A percentile compares a stretch with the other conserved stretches of the same genome.
phyloP scores from a whole-genome alignment of 2,797 vertebrate species.

The Mustela erminea region DNA sequence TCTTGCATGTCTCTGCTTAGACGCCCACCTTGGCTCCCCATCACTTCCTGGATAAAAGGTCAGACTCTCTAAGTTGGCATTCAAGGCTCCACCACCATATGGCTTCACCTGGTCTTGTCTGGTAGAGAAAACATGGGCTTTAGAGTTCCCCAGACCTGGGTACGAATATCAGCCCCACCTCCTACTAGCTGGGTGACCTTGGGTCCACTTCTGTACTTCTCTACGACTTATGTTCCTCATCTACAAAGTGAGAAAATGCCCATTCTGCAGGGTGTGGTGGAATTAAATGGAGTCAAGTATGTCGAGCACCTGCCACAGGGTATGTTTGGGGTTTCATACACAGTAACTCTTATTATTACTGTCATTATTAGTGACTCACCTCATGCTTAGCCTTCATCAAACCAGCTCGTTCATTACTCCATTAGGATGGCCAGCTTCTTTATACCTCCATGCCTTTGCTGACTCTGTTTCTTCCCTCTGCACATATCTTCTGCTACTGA shows the following conservation, averaged over 20 bases:
- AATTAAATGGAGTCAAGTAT: constrained; percentile 45
- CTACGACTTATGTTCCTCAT: constrained; percentile 58
- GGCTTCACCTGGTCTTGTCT: constrained; percentile 39
- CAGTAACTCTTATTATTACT: not conserved
- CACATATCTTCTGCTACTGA: not conserved
- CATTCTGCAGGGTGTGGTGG: not conserved
- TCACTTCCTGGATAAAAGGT: constrained; percentile 64
- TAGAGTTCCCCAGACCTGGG: constrained; percentile 9
- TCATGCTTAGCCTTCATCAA: constrained; percentile 34
- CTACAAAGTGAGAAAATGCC: constrained; percentile 50
- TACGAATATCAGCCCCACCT: constrained; percentile 25
- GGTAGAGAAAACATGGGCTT: not conserved
- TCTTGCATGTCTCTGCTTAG: constrained; percentile 45
- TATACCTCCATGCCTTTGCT: constrained; percentile 12
- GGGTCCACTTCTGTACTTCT: constrained; percentile 33
- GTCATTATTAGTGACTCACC: constrained; percentile 14
- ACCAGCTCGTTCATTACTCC: constrained; percentile 5
- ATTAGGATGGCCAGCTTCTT: constrained; percentile 24
- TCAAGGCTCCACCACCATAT: constrained; percentile 14
- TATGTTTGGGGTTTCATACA: not conserved
- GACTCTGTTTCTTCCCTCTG: constrained; percentile 51
- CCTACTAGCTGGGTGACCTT: constrained; percentile 1
- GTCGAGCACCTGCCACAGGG: not conserved
- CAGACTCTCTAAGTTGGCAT: constrained; percentile 51
- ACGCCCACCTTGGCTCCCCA: constrained; percentile 19